Base-by-base conservation (phyloP, 2,113 vertebrate genomes). In the Plestiodon gilberti region DNA sequence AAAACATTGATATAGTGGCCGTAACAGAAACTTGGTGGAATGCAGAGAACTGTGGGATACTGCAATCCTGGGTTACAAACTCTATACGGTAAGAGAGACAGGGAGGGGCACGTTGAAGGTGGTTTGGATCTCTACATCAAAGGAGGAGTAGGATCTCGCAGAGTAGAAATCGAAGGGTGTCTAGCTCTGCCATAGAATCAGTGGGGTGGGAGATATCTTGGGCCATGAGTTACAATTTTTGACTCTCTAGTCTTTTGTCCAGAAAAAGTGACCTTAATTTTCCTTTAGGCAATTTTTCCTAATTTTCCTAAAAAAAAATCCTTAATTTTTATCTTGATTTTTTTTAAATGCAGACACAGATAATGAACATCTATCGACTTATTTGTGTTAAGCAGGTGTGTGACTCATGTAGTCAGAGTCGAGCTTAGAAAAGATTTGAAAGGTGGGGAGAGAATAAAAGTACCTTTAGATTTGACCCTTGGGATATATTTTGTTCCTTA, bases 351-450 rank as follows among this genome's bases (percentile, higher is more conserved):
- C 7, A 77, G 25, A 8, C 7, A 3, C 33, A 4, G 52, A 40
- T 0, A n/a, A 11, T 5, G 15, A 57, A 52, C 64, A 61, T 85
- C 17, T 79, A 25, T 64, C 1, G 57, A 55, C 59, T 78, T n/a
- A 82, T 87, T 87, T 81, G 77, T 64, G 75, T 74, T 82, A 70
- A 3, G 52, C 61, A 77, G 40, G 83, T 76, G n/a, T 77, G n/a
- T 48, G 61, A 20, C 2, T 67, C 48, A 9, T 78, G 33, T 55
- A 78, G 17, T 59, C 57, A 78, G 75, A 40, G 64, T 22, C 64
- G 43, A 22, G 15, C 59, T 76, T 43, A 62, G 43, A 61, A 84
- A 76, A 76, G 40, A 43, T 13, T 64, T 76, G 22, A 43, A 38
- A 69, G 59, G 62, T 57, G 71, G 40, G 43, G 33, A 2, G 4